Conservation (phyloP, 2,113 vertebrate species). For the Cyprinodon brontotheroides region DNA sequence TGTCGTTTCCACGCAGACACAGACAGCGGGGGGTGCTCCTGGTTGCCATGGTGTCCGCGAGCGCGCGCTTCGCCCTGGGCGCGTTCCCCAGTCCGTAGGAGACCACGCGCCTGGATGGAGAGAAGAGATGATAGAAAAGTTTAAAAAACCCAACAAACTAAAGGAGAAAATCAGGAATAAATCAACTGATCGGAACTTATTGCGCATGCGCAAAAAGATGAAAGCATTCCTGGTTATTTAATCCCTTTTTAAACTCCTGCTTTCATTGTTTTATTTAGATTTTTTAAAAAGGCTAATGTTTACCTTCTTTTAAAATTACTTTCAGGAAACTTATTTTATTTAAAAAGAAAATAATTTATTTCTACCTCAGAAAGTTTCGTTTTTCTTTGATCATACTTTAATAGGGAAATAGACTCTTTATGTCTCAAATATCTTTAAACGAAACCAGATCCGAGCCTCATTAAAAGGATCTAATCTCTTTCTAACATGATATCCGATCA, state of each 20-base stretch:
- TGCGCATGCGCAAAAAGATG: background rate
- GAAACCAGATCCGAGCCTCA: too few relatives aligned
- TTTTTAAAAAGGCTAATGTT: too few relatives aligned
- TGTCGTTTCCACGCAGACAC: constrained; percentile 83
- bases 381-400: too few relatives aligned
- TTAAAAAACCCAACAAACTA: background rate
- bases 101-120: constrained; percentile 84
- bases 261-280: background rate
- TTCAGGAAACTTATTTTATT: too few relatives aligned
- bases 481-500: background rate
- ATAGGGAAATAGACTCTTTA: too few relatives aligned
- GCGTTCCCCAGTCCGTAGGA: constrained; percentile 92
- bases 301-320: background rate
- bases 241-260: background rate
- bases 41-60: constrained; percentile 62
- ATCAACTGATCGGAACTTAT: background rate
- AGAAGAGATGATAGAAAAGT: background rate
- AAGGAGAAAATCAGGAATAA: background rate
- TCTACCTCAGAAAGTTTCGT: too few relatives aligned
- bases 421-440: too few relatives aligned
- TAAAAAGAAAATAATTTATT: too few relatives aligned
- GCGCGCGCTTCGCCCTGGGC: constrained; percentile 84
- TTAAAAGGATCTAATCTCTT: too few relatives aligned
- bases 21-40: constrained; percentile 77
- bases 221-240: background rate